Conservation (phyloP, 2,797 vertebrate genomes). For the Argyrosomus regius region DNA sequence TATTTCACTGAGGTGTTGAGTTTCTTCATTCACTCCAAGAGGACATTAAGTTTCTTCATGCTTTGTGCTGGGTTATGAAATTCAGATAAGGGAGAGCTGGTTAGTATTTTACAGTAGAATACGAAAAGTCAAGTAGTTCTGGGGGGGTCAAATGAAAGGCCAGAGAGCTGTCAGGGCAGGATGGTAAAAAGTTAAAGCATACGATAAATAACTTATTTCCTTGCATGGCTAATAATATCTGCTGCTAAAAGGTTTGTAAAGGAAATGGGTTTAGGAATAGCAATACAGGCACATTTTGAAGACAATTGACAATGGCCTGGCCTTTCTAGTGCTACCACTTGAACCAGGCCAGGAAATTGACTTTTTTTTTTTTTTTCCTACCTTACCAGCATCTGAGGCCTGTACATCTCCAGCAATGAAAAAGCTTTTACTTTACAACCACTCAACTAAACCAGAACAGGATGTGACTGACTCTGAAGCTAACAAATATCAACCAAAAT, state of each 20-base stretch:
- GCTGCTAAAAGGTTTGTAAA: background rate
- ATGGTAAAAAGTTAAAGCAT: background rate
- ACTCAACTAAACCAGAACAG: conserved; percentile 2
- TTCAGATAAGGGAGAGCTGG: background rate
- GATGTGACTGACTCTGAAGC: conserved; percentile 2
- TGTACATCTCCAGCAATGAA: background rate
- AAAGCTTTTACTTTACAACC: conserved; percentile 6
- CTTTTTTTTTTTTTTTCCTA: background rate
- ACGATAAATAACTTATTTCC: conserved; percentile 24
- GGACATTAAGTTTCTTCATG: background rate
- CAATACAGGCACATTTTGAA: background rate
- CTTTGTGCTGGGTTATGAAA: background rate
- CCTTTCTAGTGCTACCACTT: conserved; percentile 25
- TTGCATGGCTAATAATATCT: conserved; percentile 4
- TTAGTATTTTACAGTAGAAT: background rate
- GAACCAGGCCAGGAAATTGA: conserved; percentile 48
- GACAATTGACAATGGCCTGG: conserved; percentile 38
- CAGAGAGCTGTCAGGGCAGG: background rate
- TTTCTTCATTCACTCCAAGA: background rate
- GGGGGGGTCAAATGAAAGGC: background rate
- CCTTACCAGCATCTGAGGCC: conserved; percentile 3
- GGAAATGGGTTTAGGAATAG: conserved; percentile 2
- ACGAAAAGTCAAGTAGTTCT: background rate
- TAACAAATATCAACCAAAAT: background rate
- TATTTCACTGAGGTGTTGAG: conserved; percentile 13